phyloP scores from a whole-genome alignment of 2,113 vertebrate genomes.

The Ivindomyrus marchei region DNA sequence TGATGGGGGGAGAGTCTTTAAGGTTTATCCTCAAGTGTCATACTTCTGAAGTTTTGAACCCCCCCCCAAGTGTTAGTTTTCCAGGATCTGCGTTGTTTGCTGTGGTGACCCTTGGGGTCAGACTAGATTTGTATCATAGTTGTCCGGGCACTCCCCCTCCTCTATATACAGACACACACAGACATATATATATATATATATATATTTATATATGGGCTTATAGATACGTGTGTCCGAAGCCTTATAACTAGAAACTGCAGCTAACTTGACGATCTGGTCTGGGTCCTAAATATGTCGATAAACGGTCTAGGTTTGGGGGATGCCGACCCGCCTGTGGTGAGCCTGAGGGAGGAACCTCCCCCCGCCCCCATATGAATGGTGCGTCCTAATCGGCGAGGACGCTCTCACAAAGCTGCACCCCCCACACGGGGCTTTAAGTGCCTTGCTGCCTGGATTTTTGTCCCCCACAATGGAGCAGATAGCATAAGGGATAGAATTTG shows the following conservation, averaged over 20 bases:
- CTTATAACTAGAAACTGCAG: background rate
- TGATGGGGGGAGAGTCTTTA: background rate
- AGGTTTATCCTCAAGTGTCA: background rate
- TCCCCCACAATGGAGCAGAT: constrained; percentile 38
- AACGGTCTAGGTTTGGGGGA: background rate
- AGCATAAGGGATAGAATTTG: constrained; percentile 22
- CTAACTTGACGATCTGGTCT: constrained; percentile 18
- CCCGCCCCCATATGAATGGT: constrained; percentile 12
- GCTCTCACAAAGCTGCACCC: constrained; percentile 21
- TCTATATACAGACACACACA: constrained; percentile 23
- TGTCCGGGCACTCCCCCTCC: constrained; percentile 27
- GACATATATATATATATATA: background rate
- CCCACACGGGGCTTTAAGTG: constrained; percentile 23
- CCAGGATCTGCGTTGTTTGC: constrained; percentile 24
- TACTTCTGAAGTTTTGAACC: background rate
- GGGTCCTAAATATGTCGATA: background rate
- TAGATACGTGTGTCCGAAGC: background rate
- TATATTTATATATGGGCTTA: background rate
- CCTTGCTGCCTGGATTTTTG: constrained; percentile 38
- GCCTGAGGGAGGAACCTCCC: background rate
- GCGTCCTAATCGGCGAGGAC: constrained; percentile 16
- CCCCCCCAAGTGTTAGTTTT: constrained; percentile 10
- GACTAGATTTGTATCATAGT: constrained; percentile 41
- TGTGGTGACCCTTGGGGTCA: constrained; percentile 33
- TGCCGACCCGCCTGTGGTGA: background rate